Base-by-base conservation (phyloP, 2,113 vertebrate species). In the Melierax canorus region DNA sequence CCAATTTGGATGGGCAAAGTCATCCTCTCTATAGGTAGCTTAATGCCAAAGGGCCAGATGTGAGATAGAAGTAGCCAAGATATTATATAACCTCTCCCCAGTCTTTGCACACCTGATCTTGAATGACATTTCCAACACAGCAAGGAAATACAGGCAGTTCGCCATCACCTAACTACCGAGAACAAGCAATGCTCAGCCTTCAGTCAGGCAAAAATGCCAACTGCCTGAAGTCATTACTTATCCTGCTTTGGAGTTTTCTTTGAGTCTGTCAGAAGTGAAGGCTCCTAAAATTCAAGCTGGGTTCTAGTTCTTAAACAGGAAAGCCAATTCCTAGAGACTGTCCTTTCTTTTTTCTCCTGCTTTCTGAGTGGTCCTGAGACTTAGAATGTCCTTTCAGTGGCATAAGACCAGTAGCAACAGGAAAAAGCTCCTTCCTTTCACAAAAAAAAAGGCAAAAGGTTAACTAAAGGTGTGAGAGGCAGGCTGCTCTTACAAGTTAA, bases 381-480 rank as follows among this genome's bases (percentile, higher is more conserved):
- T 22, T 90, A 30, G 68, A 94, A 93, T 76, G 67, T 89, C 92
- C 62, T 94, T 92, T 94, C 84, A 86, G 69, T 84, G 69, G 69
- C 36, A 36, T 53, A 50, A 73, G 92, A 92, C 68, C 51, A 95
- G 71, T 23, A 95, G 90, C 78, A 97, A 97, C 55, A 97, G 82
- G 72, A 97, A 98, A 97, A 85, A 96, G 58, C 36, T 86, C 96
- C 80, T 98, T 97, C 88, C 75, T 97, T 91, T 94, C 71, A 80
- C 34, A 73, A 83, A 90, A 96, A 46, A 91, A 92, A 92, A 96
- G 38, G 80, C 67, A 85, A 85, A 79, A 89, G 22, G 15, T 24
- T 77, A 60, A 78, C 29, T 50, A 39, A 55, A 86, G 18, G 71
- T 90, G 15, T 72, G 60, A 92, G 39, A 88, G 50, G 38, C 68